Conservation (phyloP, 1,140 invertebrate species). For the Medauroidea extradentata region DNA sequence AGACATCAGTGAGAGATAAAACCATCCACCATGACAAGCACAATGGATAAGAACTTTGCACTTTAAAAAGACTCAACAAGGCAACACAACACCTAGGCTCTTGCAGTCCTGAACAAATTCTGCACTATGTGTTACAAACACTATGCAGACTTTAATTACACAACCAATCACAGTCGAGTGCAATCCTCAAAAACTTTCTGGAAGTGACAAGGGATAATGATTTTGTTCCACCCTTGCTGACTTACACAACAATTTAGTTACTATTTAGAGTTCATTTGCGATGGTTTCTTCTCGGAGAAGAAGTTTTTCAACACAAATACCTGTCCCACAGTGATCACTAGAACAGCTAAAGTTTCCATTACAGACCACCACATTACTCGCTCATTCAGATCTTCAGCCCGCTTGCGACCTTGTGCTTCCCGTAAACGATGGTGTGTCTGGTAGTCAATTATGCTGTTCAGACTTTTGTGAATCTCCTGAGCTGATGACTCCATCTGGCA, state of each 20-base stretch:
- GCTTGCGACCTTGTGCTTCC: conserved; percentile 88
- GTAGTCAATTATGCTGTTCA: conserved; percentile 84
- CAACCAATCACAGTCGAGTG: no score
- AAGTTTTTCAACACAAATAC: conserved; percentile 92
- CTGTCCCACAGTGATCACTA: conserved; percentile 82
- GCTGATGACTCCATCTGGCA: conserved; percentile 87
- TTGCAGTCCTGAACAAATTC: no score
- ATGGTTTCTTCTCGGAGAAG: conserved; percentile 81
- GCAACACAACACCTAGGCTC: no score
- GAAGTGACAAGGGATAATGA: no score
- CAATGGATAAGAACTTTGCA: no score
- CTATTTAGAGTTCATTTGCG: conserved; percentile 32
- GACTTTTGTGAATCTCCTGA: conserved; percentile 80
- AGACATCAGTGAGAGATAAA: no score
- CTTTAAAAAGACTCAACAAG: no score
- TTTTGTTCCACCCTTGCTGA: no score
- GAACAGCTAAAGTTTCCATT: conserved; percentile 78
- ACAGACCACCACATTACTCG: conserved; percentile 90
- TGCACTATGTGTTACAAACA: no score
- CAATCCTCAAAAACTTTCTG: no score
- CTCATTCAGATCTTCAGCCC: conserved; percentile 94
- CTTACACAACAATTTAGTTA: background rate
- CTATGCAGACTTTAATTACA: no score
- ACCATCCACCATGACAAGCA: no score
- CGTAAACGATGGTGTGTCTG: conserved; percentile 95